Evolutionary conservation across 1,140 invertebrate species (phyloP), one percentile per base, ranked within the genome.

Genomic region (Hylaeus volcanicus): DNA sequence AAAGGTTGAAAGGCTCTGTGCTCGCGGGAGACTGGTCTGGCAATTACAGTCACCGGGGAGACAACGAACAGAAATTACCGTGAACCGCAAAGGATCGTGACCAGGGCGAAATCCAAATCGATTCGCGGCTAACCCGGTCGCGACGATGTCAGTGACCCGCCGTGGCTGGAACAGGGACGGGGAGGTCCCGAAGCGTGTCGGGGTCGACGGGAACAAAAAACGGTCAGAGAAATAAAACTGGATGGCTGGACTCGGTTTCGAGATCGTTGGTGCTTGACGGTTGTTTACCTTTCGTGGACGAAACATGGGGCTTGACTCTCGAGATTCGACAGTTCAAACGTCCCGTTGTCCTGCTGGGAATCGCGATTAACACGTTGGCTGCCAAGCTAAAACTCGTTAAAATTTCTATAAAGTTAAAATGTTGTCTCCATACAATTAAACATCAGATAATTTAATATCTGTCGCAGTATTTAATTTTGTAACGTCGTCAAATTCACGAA

Each of bases 121-220:
- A 72, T 60, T 45, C 70, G 55, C 41, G 55, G 55, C 55, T 72
- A 26, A 72, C 55, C 41, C 9, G 70, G 55, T 60, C 55, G 70
- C 26, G 41, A 60, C 70, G 11, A 14, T 72, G 55, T 72, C 55
- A 8, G 39, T 58, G 56, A 72, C 58, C 70, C 70, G 41, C 58
- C 26, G 68, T 37, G 51, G 6, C 37, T 2, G 39, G 41, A 37
- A 58, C 43, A 72, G 39, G 11, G 70, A 51, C 39, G 51, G 51
- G 1, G 48, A 70, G 39, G 26, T 55, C 9, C 0, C 68, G 53
- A 70, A 55, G 51, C 53, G 68, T 55, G 68, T 70, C 68, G 51
- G 37, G 48, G 66, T 37, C 8, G 6, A 2, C 14, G 48, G 53
- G 14, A 60, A 26, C 26, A 53, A 70, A 55, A 70, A 41, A 39